Percentiles rank a stretch among this genome's conserved stretches.
These are phyloP conservation scores for Sepiola atlantica DNA, from an alignment of 2,888 invertebrate species.

Conservation along the genomic window DNA sequence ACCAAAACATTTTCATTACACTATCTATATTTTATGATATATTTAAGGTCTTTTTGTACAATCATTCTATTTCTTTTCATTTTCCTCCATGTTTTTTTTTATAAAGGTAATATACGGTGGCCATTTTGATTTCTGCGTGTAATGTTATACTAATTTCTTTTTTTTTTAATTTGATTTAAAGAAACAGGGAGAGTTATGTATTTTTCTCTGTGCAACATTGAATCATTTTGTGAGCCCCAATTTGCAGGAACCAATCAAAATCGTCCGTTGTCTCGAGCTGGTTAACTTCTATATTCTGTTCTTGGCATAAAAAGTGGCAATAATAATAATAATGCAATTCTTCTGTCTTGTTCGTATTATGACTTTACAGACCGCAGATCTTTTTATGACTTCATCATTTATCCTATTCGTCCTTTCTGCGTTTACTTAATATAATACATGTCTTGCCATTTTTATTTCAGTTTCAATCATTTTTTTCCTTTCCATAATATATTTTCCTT, in stretches of 20 bases:
- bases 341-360: not conserved
- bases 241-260: slow-evolving; percentile 32
- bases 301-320: not conserved
- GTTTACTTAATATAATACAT: not conserved
- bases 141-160: not conserved
- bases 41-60: too few relatives aligned
- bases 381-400: not conserved
- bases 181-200: not conserved
- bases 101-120: not conserved
- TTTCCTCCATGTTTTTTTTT: not conserved
- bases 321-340: not conserved
- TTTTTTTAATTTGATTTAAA: not conserved
- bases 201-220: not conserved
- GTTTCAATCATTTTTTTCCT: not conserved
- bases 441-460: not conserved
- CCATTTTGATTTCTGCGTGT: not conserved
- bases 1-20: too few relatives aligned
- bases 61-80: not conserved
- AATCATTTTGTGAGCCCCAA: not conserved
- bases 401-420: not conserved
- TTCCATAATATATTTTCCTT: not conserved
- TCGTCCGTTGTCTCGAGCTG: not conserved
- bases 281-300: slow-evolving; percentile 4
- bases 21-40: too few relatives aligned
- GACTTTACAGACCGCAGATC: not conserved